Evolutionary conservation across 2,113 vertebrate genomes (phyloP), one percentile per base, ranked within the genome.

Genomic region (Damaliscus lunatus): DNA sequence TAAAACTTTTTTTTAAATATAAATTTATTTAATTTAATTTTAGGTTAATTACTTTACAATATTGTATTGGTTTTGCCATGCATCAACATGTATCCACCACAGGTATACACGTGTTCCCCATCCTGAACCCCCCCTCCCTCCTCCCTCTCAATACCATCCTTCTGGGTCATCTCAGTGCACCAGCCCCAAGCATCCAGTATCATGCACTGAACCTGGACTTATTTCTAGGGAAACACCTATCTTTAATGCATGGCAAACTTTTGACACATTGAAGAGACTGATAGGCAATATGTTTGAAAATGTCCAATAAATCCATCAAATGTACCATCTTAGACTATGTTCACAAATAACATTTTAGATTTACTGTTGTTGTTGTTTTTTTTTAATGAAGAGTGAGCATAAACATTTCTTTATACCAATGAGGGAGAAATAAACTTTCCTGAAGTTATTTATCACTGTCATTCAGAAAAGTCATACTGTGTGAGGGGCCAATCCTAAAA

Each of bases 401-500:
- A 77, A 96, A 53, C 21, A 46, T 36, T 55, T 84, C 43, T 94
- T 96, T 71, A 86, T 60, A 90, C 7, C 53, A 82, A 13, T 31
- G 82, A 91, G 64, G 59, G 50, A 97, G 40, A 94, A 92, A 94
- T 96, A 93, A 96, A 87, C 43, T 62, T 95, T 85, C 13, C 21
- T 88, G 14, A 92, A 94, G 12, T 92, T 90, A 98, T 95, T 96
- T 95, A 91, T 92, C 71, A 84, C 23, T 78, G 16, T 19, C 78
- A 36, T 95, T 95, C 55, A 93, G 64, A 94, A 85, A 92, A 95
- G 90, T 82, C 16, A 2, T 67, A 80, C 60, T 96, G 97, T 85
- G 95, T 94, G 29, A 94, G 71, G 7, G 21, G 62, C 55, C 80
- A 96, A 87, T 94, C 29, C 88, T 92, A 95, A 98, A 95, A 97